Conservation (phyloP, 2,888 invertebrate genomes). For the Platypus cylindrus region DNA sequence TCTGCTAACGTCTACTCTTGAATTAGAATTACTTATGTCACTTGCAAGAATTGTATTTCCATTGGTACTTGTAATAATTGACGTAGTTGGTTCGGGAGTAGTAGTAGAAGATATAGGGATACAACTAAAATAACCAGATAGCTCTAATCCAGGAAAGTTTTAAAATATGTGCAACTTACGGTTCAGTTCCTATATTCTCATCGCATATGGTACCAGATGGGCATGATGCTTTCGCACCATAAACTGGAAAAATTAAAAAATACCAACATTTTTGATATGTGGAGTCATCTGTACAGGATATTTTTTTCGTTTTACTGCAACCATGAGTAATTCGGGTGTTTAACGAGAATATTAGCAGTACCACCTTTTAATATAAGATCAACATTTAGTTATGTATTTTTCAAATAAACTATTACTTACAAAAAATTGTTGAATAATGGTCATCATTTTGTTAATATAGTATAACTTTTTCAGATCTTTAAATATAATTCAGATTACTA, state of each 20-base stretch:
- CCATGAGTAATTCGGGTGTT: too few relatives aligned
- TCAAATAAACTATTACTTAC: too few relatives aligned
- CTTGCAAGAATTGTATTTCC: too few relatives aligned
- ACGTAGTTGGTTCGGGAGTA: background rate
- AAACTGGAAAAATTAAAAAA: background rate
- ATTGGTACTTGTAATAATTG: background rate
- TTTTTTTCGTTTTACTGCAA: constrained; percentile 4
- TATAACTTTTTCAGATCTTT: too few relatives aligned
- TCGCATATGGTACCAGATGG: background rate
- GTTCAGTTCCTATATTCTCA: background rate
- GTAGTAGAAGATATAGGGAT: background rate
- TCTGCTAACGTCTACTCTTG: too few relatives aligned
- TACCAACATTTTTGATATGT: constrained; percentile 2
- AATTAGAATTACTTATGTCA: too few relatives aligned
- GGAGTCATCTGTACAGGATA: constrained; percentile 1
- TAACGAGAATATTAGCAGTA: too few relatives aligned
- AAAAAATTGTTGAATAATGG: too few relatives aligned
- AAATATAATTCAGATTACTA: too few relatives aligned
- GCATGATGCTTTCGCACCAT: background rate
- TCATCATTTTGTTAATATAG: too few relatives aligned
- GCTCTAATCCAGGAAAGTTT: background rate
- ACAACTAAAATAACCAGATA: background rate
- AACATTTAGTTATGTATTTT: too few relatives aligned
- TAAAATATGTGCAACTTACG: background rate
- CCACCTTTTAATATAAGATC: too few relatives aligned